Percentiles rank a stretch among this genome's conserved stretches.
Conservation (phyloP, 2,888 invertebrate species). For the Bombyx huttoni region DNA sequence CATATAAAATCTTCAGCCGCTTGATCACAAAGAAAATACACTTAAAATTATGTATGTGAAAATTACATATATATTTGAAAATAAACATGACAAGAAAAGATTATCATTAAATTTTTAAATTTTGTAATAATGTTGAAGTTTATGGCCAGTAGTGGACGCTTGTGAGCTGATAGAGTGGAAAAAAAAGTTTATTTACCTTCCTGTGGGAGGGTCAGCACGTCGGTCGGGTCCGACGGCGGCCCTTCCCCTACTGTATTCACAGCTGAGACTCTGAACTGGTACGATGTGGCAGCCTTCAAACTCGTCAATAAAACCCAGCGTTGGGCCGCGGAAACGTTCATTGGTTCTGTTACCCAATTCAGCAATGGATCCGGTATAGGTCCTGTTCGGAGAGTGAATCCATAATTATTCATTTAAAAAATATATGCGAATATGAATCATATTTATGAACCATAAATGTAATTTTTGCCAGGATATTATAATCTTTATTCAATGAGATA, state of each 20-base stretch:
- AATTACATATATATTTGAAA: neutral
- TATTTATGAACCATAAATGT: no score
- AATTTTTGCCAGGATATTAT: no score
- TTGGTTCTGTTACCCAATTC: slow-evolving; percentile 90
- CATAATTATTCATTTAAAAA: neutral
- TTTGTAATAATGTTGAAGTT: neutral
- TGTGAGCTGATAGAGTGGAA: no score
- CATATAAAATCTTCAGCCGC: slow-evolving; percentile 70
- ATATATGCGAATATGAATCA: neutral
- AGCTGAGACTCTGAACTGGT: slow-evolving; percentile 97
- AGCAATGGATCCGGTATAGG: slow-evolving; percentile 87
- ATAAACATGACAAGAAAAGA: neutral
- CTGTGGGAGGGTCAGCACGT: slow-evolving; percentile 92
- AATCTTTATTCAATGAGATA: no score
- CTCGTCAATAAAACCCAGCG: slow-evolving; percentile 86
- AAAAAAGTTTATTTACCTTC: slow-evolving; percentile 81
- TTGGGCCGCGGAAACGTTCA: slow-evolving; percentile 85
- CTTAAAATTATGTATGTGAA: slow-evolving; percentile 11
- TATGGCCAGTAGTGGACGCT: no score
- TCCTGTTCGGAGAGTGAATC: slow-evolving; percentile 63
- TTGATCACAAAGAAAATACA: slow-evolving; percentile 59
- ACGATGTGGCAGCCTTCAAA: slow-evolving; percentile 93
- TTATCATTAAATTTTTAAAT: neutral
- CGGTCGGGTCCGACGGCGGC: slow-evolving; percentile 89
- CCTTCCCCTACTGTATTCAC: slow-evolving; percentile 97